Evolutionary conservation across 2,797 vertebrate genomes (phyloP).

Genomic region (Caiman crocodilus): DNA sequence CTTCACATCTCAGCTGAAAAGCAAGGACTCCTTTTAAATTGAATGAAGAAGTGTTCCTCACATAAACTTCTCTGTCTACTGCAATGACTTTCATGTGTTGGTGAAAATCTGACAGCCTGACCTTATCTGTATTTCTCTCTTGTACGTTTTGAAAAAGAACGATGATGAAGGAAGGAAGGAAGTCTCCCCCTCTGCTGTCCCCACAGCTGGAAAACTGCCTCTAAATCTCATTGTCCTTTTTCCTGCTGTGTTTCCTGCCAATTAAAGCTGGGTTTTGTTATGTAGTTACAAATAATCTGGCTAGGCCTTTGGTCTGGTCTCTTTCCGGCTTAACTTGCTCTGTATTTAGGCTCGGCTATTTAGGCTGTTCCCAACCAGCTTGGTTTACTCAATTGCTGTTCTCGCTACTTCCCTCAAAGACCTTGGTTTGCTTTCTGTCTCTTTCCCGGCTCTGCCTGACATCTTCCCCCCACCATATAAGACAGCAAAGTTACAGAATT

Average conservation of each 20-base stretch:
- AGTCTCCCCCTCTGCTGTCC: conserved; percentile 15
- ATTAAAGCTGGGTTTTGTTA: conserved; percentile 33
- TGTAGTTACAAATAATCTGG: conserved; percentile 7
- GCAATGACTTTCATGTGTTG: not conserved
- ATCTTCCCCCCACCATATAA: not conserved
- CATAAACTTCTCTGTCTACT: not conserved
- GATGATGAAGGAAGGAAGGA: conserved; percentile 60
- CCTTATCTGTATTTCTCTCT: conserved; percentile 7
- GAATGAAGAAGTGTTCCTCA: not conserved
- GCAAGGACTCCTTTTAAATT: not conserved
- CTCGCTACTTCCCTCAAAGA: not conserved
- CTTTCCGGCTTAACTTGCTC: not conserved
- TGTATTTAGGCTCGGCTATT: not conserved
- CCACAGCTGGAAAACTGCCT: conserved; percentile 45
- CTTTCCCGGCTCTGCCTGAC: not conserved
- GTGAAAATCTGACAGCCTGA: conserved; percentile 9
- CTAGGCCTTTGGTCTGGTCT: not conserved
- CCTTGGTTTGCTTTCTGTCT: not conserved
- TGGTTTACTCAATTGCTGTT: not conserved
- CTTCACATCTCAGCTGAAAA: not conserved
- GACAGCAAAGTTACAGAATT: not conserved
- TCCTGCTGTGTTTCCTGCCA: conserved; percentile 42
- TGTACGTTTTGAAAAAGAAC: not conserved
- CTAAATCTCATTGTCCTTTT: conserved; percentile 44
- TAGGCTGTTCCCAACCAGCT: not conserved